phyloP scores from a whole-genome alignment of 1,140 invertebrate species.

The Philopotamus ludificatus region DNA sequence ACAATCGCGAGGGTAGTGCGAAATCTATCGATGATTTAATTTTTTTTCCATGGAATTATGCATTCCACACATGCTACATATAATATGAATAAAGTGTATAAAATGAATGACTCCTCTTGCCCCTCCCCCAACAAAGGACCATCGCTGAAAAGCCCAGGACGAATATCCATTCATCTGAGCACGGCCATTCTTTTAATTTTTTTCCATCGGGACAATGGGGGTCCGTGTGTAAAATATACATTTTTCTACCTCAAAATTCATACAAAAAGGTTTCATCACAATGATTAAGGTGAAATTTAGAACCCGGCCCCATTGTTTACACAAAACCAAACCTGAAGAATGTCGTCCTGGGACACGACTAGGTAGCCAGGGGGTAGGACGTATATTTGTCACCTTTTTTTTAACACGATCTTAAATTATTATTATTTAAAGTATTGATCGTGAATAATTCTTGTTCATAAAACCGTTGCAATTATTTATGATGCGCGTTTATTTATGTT shows the following conservation, averaged over 20 bases:
- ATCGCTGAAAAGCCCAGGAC: conserved; percentile 24
- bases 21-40: no score
- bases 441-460: background rate
- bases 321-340: conserved; percentile 30
- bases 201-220: conserved; percentile 32
- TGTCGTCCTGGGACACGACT: conserved; percentile 23
- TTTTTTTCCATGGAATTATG: no score
- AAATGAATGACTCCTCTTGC: conserved; percentile 36
- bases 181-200: conserved; percentile 38
- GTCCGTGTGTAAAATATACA: conserved; percentile 40
- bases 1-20: no score
- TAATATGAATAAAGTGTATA: no score
- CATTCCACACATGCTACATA: no score
- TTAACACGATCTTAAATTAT: background rate
- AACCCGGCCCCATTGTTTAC: conserved; percentile 36
- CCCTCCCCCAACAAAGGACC: conserved; percentile 26
- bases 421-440: background rate
- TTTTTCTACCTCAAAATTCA: conserved; percentile 37
- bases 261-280: conserved; percentile 40
- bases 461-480: background rate
- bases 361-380: background rate
- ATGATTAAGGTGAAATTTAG: conserved; percentile 41
- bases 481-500: background rate
- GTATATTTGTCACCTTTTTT: conserved; percentile 18
- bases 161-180: conserved; percentile 38